Percentiles rank a stretch among this genome's conserved stretches.
phyloP scores from a whole-genome alignment of 2,888 invertebrate genomes.

The Saturnia japonica region DNA sequence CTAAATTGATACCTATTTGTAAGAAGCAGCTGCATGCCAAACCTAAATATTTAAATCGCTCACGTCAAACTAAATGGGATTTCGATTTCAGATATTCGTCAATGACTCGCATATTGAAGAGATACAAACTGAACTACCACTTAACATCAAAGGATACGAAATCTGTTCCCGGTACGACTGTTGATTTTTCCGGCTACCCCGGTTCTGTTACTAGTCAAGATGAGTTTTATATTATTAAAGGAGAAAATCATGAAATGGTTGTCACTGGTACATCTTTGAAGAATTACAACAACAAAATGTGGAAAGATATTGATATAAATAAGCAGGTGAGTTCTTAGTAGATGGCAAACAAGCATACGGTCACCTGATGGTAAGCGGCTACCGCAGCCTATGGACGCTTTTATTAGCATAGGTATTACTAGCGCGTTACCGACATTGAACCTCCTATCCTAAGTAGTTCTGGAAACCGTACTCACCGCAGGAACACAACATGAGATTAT shows the following conservation, averaged over 20 bases:
- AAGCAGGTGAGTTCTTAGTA: conserved; percentile 79
- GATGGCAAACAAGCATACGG: too few relatives aligned
- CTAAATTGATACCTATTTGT: conserved; percentile 13
- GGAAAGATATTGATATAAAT: conserved; percentile 85
- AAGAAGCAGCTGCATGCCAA: conserved; percentile 5
- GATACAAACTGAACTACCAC: conserved; percentile 90
- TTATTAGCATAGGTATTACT: too few relatives aligned
- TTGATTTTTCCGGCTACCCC: conserved; percentile 92
- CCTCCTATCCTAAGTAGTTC: too few relatives aligned
- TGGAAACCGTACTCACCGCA: too few relatives aligned
- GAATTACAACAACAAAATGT: conserved; percentile 87
- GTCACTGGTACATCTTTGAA: conserved; percentile 90
- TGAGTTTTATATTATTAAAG: conserved; percentile 88
- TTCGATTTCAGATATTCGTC: conserved; percentile 83
- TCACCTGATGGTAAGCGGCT: too few relatives aligned
- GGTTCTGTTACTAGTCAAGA: conserved; percentile 91
- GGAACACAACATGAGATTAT: too few relatives aligned
- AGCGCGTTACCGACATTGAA: too few relatives aligned
- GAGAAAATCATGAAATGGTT: conserved; percentile 81
- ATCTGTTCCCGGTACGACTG: conserved; percentile 84
- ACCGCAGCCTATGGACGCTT: too few relatives aligned
- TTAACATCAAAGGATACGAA: conserved; percentile 74
- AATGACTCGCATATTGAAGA: conserved; percentile 93
- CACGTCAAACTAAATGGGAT: conserved; percentile 17
- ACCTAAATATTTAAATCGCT: conserved; percentile 17